phyloP scores from a whole-genome alignment of 2,888 invertebrate genomes.

The Conus canariensis region DNA sequence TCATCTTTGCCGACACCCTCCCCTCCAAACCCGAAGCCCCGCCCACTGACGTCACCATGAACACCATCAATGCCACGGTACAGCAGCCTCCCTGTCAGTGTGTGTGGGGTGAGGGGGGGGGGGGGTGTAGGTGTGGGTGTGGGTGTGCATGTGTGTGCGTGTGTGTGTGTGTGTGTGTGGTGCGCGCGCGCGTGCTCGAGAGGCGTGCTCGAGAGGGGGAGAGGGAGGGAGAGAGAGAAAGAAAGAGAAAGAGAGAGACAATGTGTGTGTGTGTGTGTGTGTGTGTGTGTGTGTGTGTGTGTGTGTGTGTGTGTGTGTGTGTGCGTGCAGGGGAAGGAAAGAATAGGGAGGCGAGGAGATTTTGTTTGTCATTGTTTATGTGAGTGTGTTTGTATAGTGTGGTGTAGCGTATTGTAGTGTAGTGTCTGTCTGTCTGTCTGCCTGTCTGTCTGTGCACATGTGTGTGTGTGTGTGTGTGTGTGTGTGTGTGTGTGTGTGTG shows the following conservation, averaged over 20 bases:
- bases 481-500: background rate
- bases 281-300: no score
- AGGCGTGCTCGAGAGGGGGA: no score
- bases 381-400: no score
- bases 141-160: background rate
- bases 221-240: no score
- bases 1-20: conserved; percentile 58
- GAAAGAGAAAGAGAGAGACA: no score
- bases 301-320: no score
- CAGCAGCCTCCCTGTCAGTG: background rate
- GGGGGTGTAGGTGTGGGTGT: background rate
- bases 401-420: no score
- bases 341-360: no score
- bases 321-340: no score
- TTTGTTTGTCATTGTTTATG: no score
- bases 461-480: background rate
- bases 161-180: background rate
- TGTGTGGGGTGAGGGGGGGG: background rate
- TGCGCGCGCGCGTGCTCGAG: no score
- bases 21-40: conserved; percentile 59
- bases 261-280: no score
- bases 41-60: conserved; percentile 55
- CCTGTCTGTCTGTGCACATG: background rate
- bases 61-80: conserved; percentile 60
- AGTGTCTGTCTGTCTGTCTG: background rate